Percentiles rank a stretch among this genome's conserved stretches.
Conservation (phyloP, 2,797 vertebrate species). For the Myripristis jacobus region DNA sequence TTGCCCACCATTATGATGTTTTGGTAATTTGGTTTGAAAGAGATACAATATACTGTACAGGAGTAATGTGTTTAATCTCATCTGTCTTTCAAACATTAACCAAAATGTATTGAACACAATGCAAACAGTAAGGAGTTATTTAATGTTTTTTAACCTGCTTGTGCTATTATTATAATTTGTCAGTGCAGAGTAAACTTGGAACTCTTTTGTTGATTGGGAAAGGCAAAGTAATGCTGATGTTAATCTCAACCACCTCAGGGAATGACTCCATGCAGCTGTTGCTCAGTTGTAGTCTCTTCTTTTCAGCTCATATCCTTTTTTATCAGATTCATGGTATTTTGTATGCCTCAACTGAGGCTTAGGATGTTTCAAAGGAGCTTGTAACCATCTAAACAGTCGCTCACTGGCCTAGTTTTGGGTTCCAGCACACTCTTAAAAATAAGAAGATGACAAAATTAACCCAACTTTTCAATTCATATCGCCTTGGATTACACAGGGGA, state of each 20-base stretch:
- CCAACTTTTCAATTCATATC: constrained; percentile 16
- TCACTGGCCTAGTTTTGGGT: constrained; percentile 25
- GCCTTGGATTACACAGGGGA: constrained; percentile 4
- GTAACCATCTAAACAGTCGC: constrained; percentile 7
- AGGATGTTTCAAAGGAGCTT: not conserved
- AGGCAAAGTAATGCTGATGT: constrained; percentile 25
- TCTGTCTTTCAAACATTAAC: not conserved
- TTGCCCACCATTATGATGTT: not conserved
- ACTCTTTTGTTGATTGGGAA: not conserved
- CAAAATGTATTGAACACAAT: not conserved
- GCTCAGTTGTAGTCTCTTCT: constrained; percentile 3
- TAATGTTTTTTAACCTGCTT: constrained; percentile 14
- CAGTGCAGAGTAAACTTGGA: constrained; percentile 1
- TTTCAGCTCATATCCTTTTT: constrained; percentile 22
- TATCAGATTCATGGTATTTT: constrained; percentile 2
- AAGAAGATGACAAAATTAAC: constrained; percentile 30
- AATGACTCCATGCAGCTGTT: constrained; percentile 7
- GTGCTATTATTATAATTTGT: not conserved
- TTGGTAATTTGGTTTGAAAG: constrained; percentile 7
- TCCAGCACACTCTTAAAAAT: constrained; percentile 7
- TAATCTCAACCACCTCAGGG: constrained; percentile 27
- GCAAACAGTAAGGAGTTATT: constrained; percentile 2
- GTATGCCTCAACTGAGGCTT: constrained; percentile 18
- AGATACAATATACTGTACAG: not conserved
- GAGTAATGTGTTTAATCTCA: not conserved